Evolutionary conservation across 2,113 vertebrate genomes (phyloP), one percentile per base, ranked within the genome.

Genomic region (Phaethornis superciliosus): DNA sequence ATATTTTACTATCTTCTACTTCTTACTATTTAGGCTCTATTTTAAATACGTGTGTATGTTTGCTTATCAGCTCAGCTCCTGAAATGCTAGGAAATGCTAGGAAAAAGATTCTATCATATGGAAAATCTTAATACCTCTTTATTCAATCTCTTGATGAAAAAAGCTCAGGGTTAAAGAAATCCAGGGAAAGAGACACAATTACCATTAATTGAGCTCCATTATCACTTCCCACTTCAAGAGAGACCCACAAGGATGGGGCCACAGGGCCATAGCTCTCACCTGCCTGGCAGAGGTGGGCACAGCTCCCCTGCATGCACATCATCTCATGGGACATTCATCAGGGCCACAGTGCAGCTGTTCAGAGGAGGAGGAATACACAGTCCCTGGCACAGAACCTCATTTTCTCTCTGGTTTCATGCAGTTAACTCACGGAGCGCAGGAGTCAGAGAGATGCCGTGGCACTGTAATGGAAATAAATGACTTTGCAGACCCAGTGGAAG

Each of bases 381-480:
- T 10, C 35, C 16, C 23, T 24, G 78, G 62, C 89, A 60, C 65
- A 76, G 81, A 71, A 14, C 14, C 0, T 1, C 58, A 6, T 63
- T 82, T 72, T 42, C 81, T 76, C 62, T 56, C 74, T 2, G 11
- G n/a, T 75, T 37, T 40, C n/a, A 7, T 20, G 81, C 96, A 60
- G 78, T 68, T 69, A 35, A 49, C 4, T 0, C 65, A 17, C 1
- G 3, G 58, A 79, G 74, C 44, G 1, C 81, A 5, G 91, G 62
- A 91, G 67, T 35, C 63, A 2, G 85, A 62, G 55, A 37, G 77
- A 19, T 76, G 71, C 62, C 70, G 5, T 0, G 46, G 84, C 54
- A 35, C 65, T 7, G 11, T 35, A 62, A 93, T 87, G 67, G 89
- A 88, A 94, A 94, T 46, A 58, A 96, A 96, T 20, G 74, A n/a